Percentiles rank a stretch among this genome's conserved stretches.
Evolutionary conservation across 2,797 vertebrate species (phyloP).

Genomic region (Clarias fuscus): DNA sequence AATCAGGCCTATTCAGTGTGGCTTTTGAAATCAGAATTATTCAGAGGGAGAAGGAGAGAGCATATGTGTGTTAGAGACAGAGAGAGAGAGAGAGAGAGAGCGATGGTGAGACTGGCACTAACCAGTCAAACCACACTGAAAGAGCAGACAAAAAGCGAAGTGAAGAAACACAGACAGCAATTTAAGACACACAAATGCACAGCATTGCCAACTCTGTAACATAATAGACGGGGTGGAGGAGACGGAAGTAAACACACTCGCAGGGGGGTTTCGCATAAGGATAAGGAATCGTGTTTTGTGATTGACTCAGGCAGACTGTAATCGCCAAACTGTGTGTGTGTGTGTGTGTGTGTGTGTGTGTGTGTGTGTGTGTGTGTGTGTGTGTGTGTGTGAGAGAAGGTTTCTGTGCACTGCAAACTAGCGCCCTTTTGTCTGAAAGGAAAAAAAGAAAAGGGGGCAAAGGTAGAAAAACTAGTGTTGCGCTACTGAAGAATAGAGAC

Average conservation of each 20-base stretch:
- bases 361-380: slow-evolving; percentile 7
- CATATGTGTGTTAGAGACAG: slow-evolving; percentile 36
- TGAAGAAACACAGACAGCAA: slow-evolving; percentile 57
- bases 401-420: slow-evolving; percentile 64
- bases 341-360: slow-evolving; percentile 2
- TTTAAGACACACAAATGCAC: slow-evolving; percentile 65
- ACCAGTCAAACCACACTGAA: slow-evolving; percentile 62
- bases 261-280: slow-evolving; percentile 26
- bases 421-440: slow-evolving; percentile 67
- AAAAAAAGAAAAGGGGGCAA: slow-evolving; percentile 53
- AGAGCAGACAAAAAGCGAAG: slow-evolving; percentile 57
- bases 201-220: slow-evolving; percentile 66
- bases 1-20: slow-evolving; percentile 67
- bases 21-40: slow-evolving; percentile 64
- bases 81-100: slow-evolving; percentile 6
- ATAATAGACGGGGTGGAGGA: slow-evolving; percentile 65
- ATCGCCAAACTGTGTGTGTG: slow-evolving; percentile 19
- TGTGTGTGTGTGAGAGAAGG: slow-evolving; percentile 32
- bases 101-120: slow-evolving; percentile 51
- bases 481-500: slow-evolving; percentile 46
- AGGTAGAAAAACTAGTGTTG: slow-evolving; percentile 53
- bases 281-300: slow-evolving; percentile 35
- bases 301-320: slow-evolving; percentile 41
- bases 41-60: slow-evolving; percentile 58
- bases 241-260: slow-evolving; percentile 40